Percentiles rank a stretch among this genome's conserved stretches.
Conservation (phyloP, 2,888 invertebrate genomes). For the Drosophila fulvimacula region DNA sequence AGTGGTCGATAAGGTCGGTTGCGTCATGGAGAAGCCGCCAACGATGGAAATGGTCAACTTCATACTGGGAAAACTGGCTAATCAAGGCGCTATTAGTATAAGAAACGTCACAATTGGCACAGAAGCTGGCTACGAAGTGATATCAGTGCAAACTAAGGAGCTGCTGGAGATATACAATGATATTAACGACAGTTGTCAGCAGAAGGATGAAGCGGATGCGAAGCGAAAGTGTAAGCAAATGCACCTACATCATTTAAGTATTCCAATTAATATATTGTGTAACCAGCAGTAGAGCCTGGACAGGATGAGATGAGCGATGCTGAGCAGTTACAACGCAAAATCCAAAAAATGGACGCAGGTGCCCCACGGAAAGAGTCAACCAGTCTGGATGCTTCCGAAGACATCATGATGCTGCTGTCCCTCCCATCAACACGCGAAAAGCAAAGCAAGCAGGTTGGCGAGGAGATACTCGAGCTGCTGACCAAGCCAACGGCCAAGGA, state of each 20-base stretch:
- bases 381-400: conserved; percentile 86
- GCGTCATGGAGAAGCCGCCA: conserved; percentile 85
- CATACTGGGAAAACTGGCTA: conserved; percentile 91
- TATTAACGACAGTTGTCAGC: conserved; percentile 83
- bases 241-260: background rate
- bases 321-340: conserved; percentile 68
- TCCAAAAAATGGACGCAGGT: conserved; percentile 69
- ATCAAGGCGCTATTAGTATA: conserved; percentile 86
- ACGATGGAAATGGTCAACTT: conserved; percentile 89
- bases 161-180: conserved; percentile 82
- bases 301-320: conserved; percentile 61
- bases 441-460: conserved; percentile 97
- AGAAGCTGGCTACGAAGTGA: conserved; percentile 84
- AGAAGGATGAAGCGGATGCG: conserved; percentile 81
- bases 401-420: conserved; percentile 87
- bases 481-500: conserved; percentile 99
- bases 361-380: conserved; percentile 73
- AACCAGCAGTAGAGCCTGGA: conserved; percentile 61
- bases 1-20: conserved; percentile 86
- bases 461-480: conserved; percentile 96
- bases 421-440: conserved; percentile 96
- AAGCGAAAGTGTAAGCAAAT: conserved; percentile 85
- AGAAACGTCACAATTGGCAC: conserved; percentile 84
- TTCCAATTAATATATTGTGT: background rate
- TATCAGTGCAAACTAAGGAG: conserved; percentile 81